Percentiles rank a stretch among this genome's conserved stretches.
These are phyloP conservation scores for Synanthedon tipuliformis DNA, from an alignment of 2,888 invertebrate species.

Conservation along the genomic window DNA sequence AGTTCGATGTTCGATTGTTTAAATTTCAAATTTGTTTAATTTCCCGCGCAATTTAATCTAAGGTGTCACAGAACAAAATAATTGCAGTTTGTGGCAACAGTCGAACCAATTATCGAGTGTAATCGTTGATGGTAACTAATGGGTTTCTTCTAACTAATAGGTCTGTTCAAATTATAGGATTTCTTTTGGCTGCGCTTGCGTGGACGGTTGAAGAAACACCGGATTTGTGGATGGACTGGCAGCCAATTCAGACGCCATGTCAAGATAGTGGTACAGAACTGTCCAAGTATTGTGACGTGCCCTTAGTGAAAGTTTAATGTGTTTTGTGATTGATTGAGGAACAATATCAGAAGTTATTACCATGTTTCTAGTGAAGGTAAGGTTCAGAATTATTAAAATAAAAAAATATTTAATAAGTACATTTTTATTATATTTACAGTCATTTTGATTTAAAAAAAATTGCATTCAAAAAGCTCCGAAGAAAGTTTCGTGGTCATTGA, in stretches of 20 bases:
- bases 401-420: too few relatives aligned
- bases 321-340: neutral
- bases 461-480: too few relatives aligned
- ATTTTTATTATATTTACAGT: too few relatives aligned
- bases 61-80: conserved; percentile 2
- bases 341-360: conserved; percentile 6
- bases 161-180: conserved; percentile 61
- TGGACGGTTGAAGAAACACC: conserved; percentile 29
- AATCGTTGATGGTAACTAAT: conserved; percentile 29
- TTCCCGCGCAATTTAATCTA: conserved; percentile 13
- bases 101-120: conserved; percentile 36
- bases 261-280: conserved; percentile 28
- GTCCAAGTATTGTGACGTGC: too few relatives aligned
- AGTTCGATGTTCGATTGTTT: neutral
- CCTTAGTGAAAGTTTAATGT: neutral
- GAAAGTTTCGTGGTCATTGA: too few relatives aligned
- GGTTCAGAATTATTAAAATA: neutral
- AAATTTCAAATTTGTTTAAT: conserved; percentile 12
- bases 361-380: conserved; percentile 44
- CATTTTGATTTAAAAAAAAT: too few relatives aligned
- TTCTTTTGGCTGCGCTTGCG: conserved; percentile 46
- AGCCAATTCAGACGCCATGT: conserved; percentile 12
- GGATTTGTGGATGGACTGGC: conserved; percentile 41
- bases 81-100: neutral
- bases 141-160: conserved; percentile 41